A percentile compares a stretch with the other conserved stretches of the same genome.
phyloP scores from a whole-genome alignment of 2,113 vertebrate genomes.

The Microcebus lehilahytsara region DNA sequence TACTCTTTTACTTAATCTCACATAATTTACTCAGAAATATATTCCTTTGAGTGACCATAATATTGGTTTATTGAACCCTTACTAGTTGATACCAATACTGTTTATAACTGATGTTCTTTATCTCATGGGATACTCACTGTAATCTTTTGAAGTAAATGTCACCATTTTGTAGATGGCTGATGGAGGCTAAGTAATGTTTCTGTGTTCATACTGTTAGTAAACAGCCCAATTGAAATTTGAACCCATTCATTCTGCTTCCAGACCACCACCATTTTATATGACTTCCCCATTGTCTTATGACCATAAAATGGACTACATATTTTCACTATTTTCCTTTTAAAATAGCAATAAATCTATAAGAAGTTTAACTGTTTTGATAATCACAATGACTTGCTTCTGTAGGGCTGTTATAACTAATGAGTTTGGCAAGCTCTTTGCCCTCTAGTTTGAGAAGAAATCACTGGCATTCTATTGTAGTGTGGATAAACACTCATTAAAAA shows the following conservation, averaged over 20 bases:
- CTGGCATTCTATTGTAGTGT: neutral
- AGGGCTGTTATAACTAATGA: neutral
- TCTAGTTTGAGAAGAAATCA: neutral
- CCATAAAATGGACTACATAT: neutral
- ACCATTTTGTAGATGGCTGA: neutral
- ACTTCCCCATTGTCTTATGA: neutral
- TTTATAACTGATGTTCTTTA: neutral
- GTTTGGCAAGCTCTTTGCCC: neutral
- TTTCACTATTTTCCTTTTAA: neutral
- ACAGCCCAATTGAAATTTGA: neutral
- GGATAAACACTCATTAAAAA: neutral
- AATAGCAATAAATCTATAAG: neutral
- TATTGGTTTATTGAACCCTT: neutral
- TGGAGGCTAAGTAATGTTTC: neutral
- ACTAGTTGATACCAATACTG: too few relatives aligned
- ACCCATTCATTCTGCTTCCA: neutral
- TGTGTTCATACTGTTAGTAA: neutral
- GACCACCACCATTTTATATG: neutral
- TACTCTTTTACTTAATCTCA: neutral
- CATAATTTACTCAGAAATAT: neutral
- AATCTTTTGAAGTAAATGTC: neutral
- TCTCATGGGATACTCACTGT: neutral
- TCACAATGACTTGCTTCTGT: neutral
- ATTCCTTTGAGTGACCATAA: neutral
- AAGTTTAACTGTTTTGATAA: neutral